Base-by-base conservation (phyloP, 2,888 invertebrate species). In the Sepiola atlantica region DNA sequence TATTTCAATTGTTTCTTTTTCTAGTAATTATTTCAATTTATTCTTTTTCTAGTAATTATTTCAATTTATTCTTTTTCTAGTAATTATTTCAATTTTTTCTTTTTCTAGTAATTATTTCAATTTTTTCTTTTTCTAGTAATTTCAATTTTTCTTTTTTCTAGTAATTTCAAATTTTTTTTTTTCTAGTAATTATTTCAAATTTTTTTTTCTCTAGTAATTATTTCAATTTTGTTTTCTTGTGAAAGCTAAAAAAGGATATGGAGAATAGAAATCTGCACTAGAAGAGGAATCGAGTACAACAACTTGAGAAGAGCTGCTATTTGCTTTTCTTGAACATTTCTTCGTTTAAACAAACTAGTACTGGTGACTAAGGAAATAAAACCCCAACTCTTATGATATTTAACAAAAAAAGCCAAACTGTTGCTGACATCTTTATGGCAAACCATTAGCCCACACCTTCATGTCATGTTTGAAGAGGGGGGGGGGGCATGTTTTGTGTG, bases 401-500 rank as follows among this genome's bases (percentile, higher is more conserved):
- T 16, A 77, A 24, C 6, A 57, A 18, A 57, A 57, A 20, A n/a
- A n/a, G 77, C 45, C 45, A 45, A 45, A 45, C 45, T n/a, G 77
- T 77, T 77, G 2, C 77, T 77, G 77, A 77, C 77, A 77, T 77
- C 77, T 77, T 77, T 77, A 77, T 77, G n/a, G 77, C 77, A 77
- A 77, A 77, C 77, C n/a, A 77, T n/a, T 77, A 77, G n/a, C 77
- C 77, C 77, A 77, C 77, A n/a, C 77, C n/a, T 61, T 28, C 77
- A 16, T 77, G n/a, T 16, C n/a, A n/a, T 77, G n/a, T 77, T 77
- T 77, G n/a, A 18, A n/a, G 77, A 28, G 77, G 57, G 20, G 20
- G 57, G 6, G n/a, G n/a, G 16, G 14, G 77, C n/a, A 16, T 77
- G 77, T 14, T 28, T 77, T 77, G 77, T 77, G n/a, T 77, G 77